Conservation (phyloP, 1,140 invertebrate genomes). For the Nymphalis io region DNA sequence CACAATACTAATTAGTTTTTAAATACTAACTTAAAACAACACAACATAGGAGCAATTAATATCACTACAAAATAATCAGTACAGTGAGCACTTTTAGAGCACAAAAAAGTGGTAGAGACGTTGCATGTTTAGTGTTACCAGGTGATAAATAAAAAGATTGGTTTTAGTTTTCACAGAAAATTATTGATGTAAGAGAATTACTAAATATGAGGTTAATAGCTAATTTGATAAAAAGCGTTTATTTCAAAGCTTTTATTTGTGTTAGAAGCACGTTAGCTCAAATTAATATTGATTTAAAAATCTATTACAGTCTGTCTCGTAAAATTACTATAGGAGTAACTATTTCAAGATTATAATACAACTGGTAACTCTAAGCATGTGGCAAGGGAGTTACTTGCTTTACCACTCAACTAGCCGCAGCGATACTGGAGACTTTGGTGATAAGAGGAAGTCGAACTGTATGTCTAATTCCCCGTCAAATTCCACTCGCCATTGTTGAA, state of each 20-base stretch:
- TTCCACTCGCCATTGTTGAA: slow-evolving; percentile 86
- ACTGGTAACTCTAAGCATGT: slow-evolving; percentile 19
- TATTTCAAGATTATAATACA: neutral
- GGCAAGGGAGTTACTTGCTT: slow-evolving; percentile 14
- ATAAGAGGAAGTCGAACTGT: slow-evolving; percentile 89
- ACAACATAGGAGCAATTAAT: slow-evolving; percentile 35
- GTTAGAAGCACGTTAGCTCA: too few species aligned
- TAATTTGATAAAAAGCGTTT: too few species aligned
- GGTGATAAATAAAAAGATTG: neutral
- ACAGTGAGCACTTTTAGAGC: slow-evolving; percentile 32
- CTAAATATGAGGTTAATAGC: neutral
- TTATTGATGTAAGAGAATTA: neutral
- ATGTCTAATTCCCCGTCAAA: slow-evolving; percentile 85
- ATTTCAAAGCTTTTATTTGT: too few species aligned
- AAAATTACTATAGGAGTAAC: neutral
- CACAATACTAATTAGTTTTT: slow-evolving; percentile 22
- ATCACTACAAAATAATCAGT: slow-evolving; percentile 39
- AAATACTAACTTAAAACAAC: slow-evolving; percentile 31
- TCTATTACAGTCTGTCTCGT: neutral
- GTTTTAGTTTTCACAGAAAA: too few species aligned
- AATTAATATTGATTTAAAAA: neutral
- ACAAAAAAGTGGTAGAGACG: slow-evolving; percentile 13
- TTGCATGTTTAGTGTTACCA: slow-evolving; percentile 18
- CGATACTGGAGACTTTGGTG: slow-evolving; percentile 86
- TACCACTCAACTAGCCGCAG: slow-evolving; percentile 82